These are phyloP conservation scores for Mantis religiosa DNA, from an alignment of 2,888 invertebrate genomes.

Conservation along the genomic window DNA sequence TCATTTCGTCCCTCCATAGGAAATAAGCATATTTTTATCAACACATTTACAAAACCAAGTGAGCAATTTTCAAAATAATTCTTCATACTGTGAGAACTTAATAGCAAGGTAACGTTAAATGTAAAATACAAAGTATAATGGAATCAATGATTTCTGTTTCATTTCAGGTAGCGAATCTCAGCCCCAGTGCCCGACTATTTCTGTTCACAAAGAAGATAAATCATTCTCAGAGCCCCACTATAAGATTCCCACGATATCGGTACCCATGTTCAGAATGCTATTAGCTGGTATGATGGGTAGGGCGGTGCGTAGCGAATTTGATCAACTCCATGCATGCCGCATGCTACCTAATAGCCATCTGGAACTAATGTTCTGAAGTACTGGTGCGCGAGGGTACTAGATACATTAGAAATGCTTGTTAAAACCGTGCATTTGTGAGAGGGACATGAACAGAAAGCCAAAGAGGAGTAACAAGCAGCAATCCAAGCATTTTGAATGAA, in stretches of 20 bases:
- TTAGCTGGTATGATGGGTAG: background rate
- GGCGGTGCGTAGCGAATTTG: background rate
- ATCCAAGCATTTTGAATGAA: too few species aligned
- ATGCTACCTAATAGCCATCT: background rate
- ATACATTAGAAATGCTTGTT: background rate
- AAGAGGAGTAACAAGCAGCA: too few species aligned
- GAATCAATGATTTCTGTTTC: too few species aligned
- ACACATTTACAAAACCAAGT: too few species aligned
- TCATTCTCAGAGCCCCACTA: background rate
- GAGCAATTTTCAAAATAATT: too few species aligned
- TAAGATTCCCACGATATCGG: background rate
- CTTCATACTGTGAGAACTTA: too few species aligned
- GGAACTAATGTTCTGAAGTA: background rate
- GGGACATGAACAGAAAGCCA: too few species aligned
- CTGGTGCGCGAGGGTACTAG: background rate
- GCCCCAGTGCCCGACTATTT: background rate
- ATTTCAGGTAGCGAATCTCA: background rate
- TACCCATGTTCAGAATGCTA: background rate
- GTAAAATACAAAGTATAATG: too few species aligned
- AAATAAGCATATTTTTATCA: too few species aligned
- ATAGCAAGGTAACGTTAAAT: too few species aligned
- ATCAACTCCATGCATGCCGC: background rate
- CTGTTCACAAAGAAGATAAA: background rate
- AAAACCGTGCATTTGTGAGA: background rate
- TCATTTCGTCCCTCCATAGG: too few species aligned